Percentiles rank a stretch among this genome's conserved stretches.
Evolutionary conservation across 2,888 invertebrate species (phyloP).

Genomic region (Ochropleura plecta): DNA sequence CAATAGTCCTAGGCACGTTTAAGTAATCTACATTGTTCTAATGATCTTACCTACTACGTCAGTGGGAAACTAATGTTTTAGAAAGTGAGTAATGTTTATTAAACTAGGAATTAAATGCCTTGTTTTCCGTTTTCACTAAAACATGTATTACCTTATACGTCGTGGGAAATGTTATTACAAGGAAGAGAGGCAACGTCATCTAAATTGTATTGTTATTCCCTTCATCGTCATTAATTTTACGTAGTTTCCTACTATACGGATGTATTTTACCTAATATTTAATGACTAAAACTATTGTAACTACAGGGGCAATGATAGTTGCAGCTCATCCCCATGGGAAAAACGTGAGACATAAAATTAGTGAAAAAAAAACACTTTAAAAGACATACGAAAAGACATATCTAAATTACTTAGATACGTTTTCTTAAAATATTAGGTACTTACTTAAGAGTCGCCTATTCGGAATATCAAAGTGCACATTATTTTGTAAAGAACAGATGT

Average conservation of each 20-base stretch:
- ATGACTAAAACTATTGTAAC: not conserved
- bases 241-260: not conserved
- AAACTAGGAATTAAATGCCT: not conserved
- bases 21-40: slow-evolving; percentile 7
- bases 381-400: too few relatives aligned
- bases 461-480: not conserved
- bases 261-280: not conserved
- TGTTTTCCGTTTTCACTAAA: slow-evolving; percentile 25
- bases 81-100: slow-evolving; percentile 6
- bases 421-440: not conserved
- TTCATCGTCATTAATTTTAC: not conserved
- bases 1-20: not conserved
- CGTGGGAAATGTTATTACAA: not conserved
- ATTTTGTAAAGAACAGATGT: slow-evolving; percentile 69
- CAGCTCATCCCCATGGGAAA: not conserved
- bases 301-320: not conserved
- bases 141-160: not conserved
- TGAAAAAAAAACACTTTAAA: too few relatives aligned
- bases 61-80: slow-evolving; percentile 19
- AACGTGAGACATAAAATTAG: not conserved
- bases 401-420: not conserved
- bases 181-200: not conserved
- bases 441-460: too few relatives aligned
- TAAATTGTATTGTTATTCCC: slow-evolving; percentile 13
- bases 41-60: slow-evolving; percentile 4